Percentiles rank a stretch among this genome's conserved stretches.
phyloP scores from a whole-genome alignment of 2,797 vertebrate species.

The Schizopygopsis malacanthus region DNA sequence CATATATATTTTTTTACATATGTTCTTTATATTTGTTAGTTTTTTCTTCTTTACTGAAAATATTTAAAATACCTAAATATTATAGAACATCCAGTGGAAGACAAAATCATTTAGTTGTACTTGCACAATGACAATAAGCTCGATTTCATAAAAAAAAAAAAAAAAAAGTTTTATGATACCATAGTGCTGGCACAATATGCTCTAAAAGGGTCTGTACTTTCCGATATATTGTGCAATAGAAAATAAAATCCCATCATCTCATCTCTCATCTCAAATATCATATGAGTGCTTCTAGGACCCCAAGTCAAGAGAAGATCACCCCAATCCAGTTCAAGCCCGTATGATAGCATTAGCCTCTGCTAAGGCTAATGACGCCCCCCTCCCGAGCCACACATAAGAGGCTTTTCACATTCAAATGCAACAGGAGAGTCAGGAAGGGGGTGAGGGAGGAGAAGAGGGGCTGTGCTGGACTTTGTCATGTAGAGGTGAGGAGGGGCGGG shows the following conservation, averaged over 20 bases:
- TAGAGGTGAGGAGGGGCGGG: constrained; percentile 46
- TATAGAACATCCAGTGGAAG: not conserved
- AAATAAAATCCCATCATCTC: too few species aligned
- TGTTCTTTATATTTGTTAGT: not conserved
- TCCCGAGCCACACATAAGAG: constrained; percentile 72
- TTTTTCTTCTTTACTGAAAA: not conserved
- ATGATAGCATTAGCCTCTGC: constrained; percentile 44
- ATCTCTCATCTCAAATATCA: too few species aligned
- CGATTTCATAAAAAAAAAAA: not conserved
- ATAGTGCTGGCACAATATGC: not conserved
- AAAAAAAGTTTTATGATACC: not conserved
- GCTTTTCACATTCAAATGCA: constrained; percentile 83
- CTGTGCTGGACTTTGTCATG: constrained; percentile 60
- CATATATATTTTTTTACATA: not conserved
- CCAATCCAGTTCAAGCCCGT: constrained; percentile 44
- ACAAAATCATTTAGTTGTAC: not conserved
- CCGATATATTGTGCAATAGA: not conserved
- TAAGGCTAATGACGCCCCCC: constrained; percentile 30
- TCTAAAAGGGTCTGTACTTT: too few species aligned
- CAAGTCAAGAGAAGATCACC: not conserved
- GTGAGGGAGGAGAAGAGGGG: constrained; percentile 31
- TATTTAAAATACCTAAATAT: not conserved
- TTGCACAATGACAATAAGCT: not conserved
- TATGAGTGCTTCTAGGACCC: not conserved
- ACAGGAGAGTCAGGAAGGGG: constrained; percentile 50